Evolutionary conservation across 2,113 vertebrate species (phyloP).

Genomic region (Jacana jacana): DNA sequence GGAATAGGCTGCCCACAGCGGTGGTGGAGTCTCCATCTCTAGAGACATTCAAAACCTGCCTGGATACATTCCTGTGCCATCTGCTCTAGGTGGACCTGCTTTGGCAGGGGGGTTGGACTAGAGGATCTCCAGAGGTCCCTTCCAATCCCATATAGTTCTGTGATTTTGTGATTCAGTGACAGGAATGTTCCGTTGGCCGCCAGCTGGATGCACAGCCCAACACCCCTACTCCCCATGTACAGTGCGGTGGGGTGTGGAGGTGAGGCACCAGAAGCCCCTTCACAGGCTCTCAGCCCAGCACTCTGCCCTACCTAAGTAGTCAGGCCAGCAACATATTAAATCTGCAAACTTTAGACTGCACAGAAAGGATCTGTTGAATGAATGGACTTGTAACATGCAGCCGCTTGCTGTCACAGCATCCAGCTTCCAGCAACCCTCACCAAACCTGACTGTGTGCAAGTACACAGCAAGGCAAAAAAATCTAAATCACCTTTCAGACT

Average conservation of each 20-base stretch:
- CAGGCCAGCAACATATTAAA: not conserved
- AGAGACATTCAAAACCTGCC: too few relatives aligned
- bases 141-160: too few relatives aligned
- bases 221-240: not conserved
- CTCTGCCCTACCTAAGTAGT: not conserved
- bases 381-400: not conserved
- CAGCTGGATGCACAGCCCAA: rapidly evolving
- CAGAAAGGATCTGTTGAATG: not conserved
- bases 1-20: too few relatives aligned
- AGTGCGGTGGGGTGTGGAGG: rapidly evolving
- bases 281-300: not conserved
- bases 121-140: too few relatives aligned
- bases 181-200: rapidly evolving
- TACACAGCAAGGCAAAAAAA: not conserved
- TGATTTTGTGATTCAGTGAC: too few relatives aligned
- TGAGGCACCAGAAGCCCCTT: not conserved
- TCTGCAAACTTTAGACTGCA: not conserved
- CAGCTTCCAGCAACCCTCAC: not conserved
- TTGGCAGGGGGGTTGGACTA: too few relatives aligned
- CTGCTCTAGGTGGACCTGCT: too few relatives aligned
- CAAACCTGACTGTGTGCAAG: not conserved
- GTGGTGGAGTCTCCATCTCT: too few relatives aligned
- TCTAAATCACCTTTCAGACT: not conserved
- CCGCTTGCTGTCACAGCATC: not conserved
- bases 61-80: too few relatives aligned